phyloP scores from a whole-genome alignment of 2,888 invertebrate genomes.

The Brachynemurus nebulosus region DNA sequence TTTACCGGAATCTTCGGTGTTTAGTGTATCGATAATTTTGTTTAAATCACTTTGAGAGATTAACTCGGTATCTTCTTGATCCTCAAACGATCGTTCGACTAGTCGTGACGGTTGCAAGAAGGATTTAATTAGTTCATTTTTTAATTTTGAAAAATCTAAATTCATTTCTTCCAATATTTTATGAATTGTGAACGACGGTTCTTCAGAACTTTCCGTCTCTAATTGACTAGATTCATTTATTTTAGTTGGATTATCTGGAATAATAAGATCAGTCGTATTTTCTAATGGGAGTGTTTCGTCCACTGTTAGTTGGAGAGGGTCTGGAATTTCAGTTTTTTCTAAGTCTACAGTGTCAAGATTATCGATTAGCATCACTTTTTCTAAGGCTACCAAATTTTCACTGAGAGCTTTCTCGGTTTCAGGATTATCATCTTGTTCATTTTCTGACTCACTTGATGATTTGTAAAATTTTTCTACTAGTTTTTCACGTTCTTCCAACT shows the following conservation, averaged over 20 bases:
- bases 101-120: constrained; percentile 1
- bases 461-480: constrained; percentile 63
- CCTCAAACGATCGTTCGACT: constrained; percentile 4
- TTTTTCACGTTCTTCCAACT: constrained; percentile 55
- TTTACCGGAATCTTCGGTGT: not conserved
- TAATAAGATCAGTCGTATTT: constrained; percentile 1
- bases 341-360: too few relatives aligned
- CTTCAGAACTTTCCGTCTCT: constrained; percentile 3
- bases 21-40: constrained; percentile 5
- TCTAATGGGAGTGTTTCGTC: not conserved
- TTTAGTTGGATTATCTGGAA: constrained; percentile 3
- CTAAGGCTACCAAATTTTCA: too few relatives aligned
- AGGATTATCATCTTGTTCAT: constrained; percentile 18
- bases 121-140: constrained; percentile 9
- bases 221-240: not conserved
- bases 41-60: constrained; percentile 1
- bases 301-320: not conserved
- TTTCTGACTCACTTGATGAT: constrained; percentile 49
- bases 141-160: constrained; percentile 11
- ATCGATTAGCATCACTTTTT: too few relatives aligned
- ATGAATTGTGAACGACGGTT: not conserved
- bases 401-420: constrained; percentile 1
- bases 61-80: constrained; percentile 5
- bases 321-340: constrained; percentile 2
- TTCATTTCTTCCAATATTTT: constrained; percentile 8